phyloP scores from a whole-genome alignment of 2,888 invertebrate genomes.

The Tubulanus polymorphus region DNA sequence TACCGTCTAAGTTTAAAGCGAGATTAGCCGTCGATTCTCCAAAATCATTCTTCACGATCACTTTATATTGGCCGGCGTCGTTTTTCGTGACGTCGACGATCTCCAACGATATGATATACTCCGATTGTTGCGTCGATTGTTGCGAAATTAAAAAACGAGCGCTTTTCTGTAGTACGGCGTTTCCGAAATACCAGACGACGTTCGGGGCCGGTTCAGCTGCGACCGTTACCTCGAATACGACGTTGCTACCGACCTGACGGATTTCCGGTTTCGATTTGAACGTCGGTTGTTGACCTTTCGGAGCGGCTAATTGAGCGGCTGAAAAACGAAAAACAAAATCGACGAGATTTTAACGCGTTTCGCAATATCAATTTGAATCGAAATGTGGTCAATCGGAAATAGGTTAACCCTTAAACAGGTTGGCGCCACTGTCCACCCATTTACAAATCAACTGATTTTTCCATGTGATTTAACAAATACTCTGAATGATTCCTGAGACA shows the following conservation, averaged over 20 bases:
- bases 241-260: conserved; percentile 82
- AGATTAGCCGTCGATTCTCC: conserved; percentile 93
- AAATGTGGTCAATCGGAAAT: too few species aligned
- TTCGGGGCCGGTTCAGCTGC: conserved; percentile 63
- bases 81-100: conserved; percentile 72
- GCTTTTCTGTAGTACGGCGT: conserved; percentile 74
- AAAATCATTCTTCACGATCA: conserved; percentile 84
- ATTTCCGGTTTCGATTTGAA: conserved; percentile 98
- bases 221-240: conserved; percentile 60
- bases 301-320: conserved; percentile 1
- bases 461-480: too few species aligned
- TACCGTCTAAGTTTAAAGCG: conserved; percentile 62
- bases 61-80: conserved; percentile 88
- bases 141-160: conserved; percentile 78
- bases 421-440: too few species aligned
- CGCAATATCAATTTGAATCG: too few species aligned
- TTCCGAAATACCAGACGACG: conserved; percentile 93
- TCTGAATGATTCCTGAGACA: too few species aligned
- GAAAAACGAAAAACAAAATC: not conserved
- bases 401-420: too few species aligned
- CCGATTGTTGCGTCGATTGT: conserved; percentile 72
- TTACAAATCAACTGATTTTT: too few species aligned
- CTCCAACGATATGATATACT: conserved; percentile 80
- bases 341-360: too few species aligned
- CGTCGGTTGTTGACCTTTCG: conserved; percentile 63